These are phyloP conservation scores for Trachelus tabidus DNA, from an alignment of 2,888 invertebrate genomes.

Conservation along the genomic window DNA sequence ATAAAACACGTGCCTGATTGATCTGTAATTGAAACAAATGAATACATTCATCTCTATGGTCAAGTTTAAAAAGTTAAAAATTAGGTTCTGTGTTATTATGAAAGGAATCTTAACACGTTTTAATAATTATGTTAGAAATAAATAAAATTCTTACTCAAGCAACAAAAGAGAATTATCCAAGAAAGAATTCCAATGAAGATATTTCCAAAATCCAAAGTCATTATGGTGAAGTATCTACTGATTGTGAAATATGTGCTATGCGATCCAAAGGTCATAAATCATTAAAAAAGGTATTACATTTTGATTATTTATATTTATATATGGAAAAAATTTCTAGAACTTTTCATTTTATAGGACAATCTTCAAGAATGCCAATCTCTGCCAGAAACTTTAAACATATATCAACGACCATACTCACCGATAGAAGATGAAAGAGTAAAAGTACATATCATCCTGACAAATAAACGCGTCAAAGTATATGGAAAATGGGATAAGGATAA, in stretches of 20 bases:
- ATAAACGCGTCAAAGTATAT: slow-evolving; percentile 15
- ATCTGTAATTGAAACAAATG: background rate
- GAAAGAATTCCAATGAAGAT: background rate
- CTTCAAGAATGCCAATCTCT: background rate
- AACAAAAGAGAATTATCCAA: background rate
- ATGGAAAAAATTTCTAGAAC: background rate
- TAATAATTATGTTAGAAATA: background rate
- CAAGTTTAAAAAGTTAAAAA: background rate
- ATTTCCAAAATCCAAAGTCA: background rate
- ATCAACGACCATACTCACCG: background rate
- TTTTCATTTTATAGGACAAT: background rate
- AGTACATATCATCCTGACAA: slow-evolving; percentile 9
- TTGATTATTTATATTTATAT: background rate
- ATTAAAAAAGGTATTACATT: background rate
- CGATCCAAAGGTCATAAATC: background rate
- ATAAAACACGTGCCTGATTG: background rate
- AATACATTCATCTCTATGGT: background rate
- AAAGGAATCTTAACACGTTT: background rate
- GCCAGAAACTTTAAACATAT: background rate
- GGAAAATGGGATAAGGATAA: slow-evolving; percentile 16
- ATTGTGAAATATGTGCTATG: background rate
- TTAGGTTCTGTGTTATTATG: background rate
- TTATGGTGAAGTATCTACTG: background rate
- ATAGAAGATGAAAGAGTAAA: slow-evolving; percentile 1
- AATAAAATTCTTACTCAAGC: background rate